Evolutionary conservation across 2,797 vertebrate species (phyloP).

Genomic region (Acomys russatus): DNA sequence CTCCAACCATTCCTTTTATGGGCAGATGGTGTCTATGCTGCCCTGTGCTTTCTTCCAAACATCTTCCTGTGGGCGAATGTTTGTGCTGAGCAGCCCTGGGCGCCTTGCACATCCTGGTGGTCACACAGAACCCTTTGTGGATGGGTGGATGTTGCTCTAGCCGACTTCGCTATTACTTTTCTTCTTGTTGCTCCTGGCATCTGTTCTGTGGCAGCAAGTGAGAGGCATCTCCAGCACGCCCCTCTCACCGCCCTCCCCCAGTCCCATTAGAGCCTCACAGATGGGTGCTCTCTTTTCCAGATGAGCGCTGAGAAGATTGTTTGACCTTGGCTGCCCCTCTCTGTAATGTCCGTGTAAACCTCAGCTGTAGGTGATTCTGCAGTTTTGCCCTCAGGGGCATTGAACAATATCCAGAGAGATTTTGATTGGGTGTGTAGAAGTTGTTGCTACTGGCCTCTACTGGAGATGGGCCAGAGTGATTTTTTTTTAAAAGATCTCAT

Average conservation of each 20-base stretch:
- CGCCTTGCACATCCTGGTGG: not conserved
- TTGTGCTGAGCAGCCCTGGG: not conserved
- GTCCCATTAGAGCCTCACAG: not conserved
- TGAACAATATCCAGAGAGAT: not conserved
- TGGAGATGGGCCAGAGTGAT: not conserved
- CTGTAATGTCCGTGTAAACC: not conserved
- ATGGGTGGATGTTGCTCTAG: not conserved
- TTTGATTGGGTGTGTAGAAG: not conserved
- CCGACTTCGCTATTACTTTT: not conserved
- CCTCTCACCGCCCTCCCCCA: too few species aligned
- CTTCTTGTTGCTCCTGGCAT: not conserved
- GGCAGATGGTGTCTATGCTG: not conserved
- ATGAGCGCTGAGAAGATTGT: not conserved
- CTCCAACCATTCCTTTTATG: not conserved
- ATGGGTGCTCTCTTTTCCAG: not conserved
- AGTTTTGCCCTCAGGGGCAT: not conserved
- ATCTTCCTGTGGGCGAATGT: not conserved
- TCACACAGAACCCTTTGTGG: not conserved
- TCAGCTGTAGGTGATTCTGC: not conserved
- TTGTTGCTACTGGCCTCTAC: not conserved
- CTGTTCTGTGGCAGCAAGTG: not conserved
- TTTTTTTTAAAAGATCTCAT: not conserved
- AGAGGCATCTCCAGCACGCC: not conserved
- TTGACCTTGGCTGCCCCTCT: not conserved
- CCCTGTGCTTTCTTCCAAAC: not conserved